These are phyloP conservation scores for Amazonetta brasiliensis DNA, from an alignment of 2,797 vertebrate species.

Conservation along the genomic window DNA sequence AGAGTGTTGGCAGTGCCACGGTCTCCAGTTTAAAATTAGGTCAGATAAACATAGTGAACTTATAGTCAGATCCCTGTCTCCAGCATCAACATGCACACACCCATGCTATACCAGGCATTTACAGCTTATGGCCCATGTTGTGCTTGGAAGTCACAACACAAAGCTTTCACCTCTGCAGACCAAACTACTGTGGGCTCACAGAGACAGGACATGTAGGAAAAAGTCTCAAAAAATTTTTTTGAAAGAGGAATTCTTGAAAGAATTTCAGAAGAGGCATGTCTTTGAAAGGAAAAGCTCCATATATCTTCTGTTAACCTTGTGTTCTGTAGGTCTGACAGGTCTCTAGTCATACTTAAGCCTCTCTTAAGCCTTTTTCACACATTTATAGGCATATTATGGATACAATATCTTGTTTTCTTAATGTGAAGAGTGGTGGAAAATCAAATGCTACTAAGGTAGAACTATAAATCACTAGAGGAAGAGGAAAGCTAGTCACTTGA, in stretches of 20 bases:
- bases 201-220: neutral
- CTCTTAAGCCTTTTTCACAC: neutral
- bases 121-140: neutral
- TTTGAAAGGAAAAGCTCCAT: neutral
- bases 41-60: neutral
- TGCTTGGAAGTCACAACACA: neutral
- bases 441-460: neutral
- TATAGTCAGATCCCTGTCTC: neutral
- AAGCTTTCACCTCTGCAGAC: neutral
- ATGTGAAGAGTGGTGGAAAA: neutral
- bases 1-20: neutral
- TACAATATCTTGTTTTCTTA: neutral
- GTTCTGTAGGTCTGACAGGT: neutral
- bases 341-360: neutral
- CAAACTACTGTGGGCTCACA: neutral
- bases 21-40: neutral
- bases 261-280: neutral
- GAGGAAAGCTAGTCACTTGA: neutral
- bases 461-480: neutral
- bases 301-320: neutral
- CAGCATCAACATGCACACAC: neutral
- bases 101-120: neutral
- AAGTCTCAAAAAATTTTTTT: neutral
- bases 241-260: neutral
- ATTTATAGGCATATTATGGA: neutral